Conservation (phyloP, 1,140 invertebrate genomes). For the Drosophila leontia region DNA sequence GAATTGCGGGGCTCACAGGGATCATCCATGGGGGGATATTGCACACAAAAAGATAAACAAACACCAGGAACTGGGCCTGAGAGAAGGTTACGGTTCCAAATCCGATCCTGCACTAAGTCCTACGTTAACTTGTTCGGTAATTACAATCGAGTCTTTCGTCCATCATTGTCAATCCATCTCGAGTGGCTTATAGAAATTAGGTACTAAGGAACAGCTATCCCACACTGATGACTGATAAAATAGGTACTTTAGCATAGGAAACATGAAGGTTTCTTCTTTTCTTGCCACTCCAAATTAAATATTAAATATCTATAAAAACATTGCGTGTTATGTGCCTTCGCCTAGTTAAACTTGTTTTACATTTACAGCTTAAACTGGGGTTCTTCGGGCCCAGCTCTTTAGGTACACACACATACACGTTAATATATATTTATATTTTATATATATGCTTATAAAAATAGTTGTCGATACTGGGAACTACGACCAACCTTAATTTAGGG, state of each 20-base stretch:
- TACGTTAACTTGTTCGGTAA: conserved; percentile 55
- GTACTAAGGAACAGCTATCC: conserved; percentile 42
- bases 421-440: conserved; percentile 29
- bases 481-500: neutral
- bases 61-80: conserved; percentile 3
- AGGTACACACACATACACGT: conserved; percentile 36
- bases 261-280: conserved; percentile 33
- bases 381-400: conserved; percentile 45
- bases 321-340: conserved; percentile 12
- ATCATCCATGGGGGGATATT: conserved; percentile 5
- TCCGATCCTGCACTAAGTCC: conserved; percentile 18
- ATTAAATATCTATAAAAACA: conserved; percentile 31
- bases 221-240: conserved; percentile 38
- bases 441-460: conserved; percentile 69
- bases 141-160: conserved; percentile 51
- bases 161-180: conserved; percentile 7
- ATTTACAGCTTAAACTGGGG: conserved; percentile 32
- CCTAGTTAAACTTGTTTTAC: conserved; percentile 32
- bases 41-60: conserved; percentile 28
- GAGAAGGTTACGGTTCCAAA: neutral
- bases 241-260: conserved; percentile 54
- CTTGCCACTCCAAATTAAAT: conserved; percentile 32
- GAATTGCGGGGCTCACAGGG: conserved; percentile 28
- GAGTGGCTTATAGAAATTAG: conserved; percentile 24
- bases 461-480: conserved; percentile 54